Base-by-base conservation (phyloP, 2,113 vertebrate genomes). In the Rhinoptilus africanus region DNA sequence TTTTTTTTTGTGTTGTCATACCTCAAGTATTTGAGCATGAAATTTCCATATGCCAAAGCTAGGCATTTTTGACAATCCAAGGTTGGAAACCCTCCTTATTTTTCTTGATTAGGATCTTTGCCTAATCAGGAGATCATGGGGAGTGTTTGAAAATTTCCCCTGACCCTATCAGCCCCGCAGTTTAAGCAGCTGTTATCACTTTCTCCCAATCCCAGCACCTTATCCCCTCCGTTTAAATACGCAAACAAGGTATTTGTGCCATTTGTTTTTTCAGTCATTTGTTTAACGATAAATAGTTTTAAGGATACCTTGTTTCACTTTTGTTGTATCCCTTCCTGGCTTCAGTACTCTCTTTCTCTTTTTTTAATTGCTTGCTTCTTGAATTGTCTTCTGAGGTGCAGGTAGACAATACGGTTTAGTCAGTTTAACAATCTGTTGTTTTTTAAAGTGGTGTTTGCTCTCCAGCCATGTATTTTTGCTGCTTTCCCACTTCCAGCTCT, bases 221-320 rank as follows among this genome's bases (percentile, higher is more conserved):
- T 74, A 3, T 80, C 73, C 21, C 23, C 34, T 20, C 9, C 51
- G 19, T 78, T 94, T 43, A 78, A 91, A 56, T 73, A 8, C 3
- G 8, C 3, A 4, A 81, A 24, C 17, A 72, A 79, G 10, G 9
- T 68, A 27, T 43, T 5, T 2, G 23, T 94, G 47, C 27, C 22
- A 27, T 21, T 43, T 66, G 28, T 66, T 77, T 80, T 45, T 19
- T 82, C 50, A 77, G 28, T 62, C 2, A 18, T 28, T 76, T 75
- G 9, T 76, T 68, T 66, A 85, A 8, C 45, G 62, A 21, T 19
- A 59, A 50, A 8, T 34, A n/a, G 10, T 60, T 92, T 63, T 56
- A 53, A 73, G 71, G 22, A 32, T 66, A 56, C 27, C 0, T 0
- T 39, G 14, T 80, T 72, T 94, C 47, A 22, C 0, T 0, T 66